phyloP scores from a whole-genome alignment of 2,797 vertebrate species.

The Hylomyscus alleni region DNA sequence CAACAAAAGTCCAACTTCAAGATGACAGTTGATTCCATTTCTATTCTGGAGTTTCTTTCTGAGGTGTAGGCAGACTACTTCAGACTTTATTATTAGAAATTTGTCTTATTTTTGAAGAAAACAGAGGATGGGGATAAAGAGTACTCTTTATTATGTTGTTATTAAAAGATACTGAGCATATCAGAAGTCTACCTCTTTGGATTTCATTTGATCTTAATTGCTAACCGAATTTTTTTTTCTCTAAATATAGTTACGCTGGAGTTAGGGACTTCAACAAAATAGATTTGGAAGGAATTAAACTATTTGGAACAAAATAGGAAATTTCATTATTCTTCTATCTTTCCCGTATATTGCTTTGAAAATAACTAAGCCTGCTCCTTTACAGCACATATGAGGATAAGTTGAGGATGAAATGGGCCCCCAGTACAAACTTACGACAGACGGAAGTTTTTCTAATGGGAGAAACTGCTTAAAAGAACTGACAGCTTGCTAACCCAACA shows the following conservation, averaged over 20 bases:
- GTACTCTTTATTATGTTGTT: background rate
- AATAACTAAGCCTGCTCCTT: background rate
- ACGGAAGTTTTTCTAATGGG: background rate
- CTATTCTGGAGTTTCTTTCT: background rate
- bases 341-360: background rate
- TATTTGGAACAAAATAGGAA: background rate
- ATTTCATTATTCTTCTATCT: background rate
- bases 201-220: background rate
- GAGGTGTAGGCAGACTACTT: background rate
- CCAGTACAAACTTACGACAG: background rate
- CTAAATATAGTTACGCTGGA: background rate
- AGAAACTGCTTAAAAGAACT: background rate
- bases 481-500: background rate
- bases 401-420: background rate
- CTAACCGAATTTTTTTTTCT: background rate
- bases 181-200: background rate
- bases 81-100: background rate
- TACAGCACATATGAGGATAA: background rate
- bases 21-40: background rate
- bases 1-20: background rate
- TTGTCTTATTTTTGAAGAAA: background rate
- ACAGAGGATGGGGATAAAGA: background rate
- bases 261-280: background rate
- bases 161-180: background rate
- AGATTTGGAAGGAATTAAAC: background rate